Percentiles rank a stretch among this genome's conserved stretches.
Conservation (phyloP, 2,888 invertebrate species). For the Ferdinandea cuprea region DNA sequence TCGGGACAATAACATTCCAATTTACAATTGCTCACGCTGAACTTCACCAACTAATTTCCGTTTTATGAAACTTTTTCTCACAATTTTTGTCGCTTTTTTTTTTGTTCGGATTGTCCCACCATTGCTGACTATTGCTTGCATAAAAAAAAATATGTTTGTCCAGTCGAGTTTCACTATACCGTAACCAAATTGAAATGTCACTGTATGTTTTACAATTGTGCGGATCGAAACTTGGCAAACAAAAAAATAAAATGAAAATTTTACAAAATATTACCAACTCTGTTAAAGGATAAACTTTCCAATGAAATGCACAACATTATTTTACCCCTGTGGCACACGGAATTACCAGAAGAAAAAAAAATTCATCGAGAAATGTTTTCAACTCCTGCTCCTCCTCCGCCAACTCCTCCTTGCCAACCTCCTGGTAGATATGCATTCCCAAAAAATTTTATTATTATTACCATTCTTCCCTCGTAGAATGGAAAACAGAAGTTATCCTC, state of each 20-base stretch:
- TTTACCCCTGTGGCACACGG: constrained; percentile 51
- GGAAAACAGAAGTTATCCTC: constrained; percentile 72
- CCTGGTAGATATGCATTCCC: neutral
- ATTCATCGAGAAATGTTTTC: constrained; percentile 63
- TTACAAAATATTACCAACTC: constrained; percentile 43
- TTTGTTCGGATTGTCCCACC: neutral
- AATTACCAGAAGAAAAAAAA: constrained; percentile 46
- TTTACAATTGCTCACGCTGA: constrained; percentile 61
- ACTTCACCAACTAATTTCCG: constrained; percentile 65
- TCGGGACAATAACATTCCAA: constrained; percentile 62
- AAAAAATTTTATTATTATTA: constrained; percentile 71
- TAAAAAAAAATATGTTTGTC: constrained; percentile 50
- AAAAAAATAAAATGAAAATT: constrained; percentile 15
- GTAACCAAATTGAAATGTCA: constrained; percentile 73
- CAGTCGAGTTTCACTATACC: neutral
- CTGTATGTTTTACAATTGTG: constrained; percentile 61
- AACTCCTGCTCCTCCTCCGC: neutral
- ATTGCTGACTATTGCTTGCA: neutral
- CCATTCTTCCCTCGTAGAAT: constrained; percentile 63
- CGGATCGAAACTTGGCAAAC: constrained; percentile 43
- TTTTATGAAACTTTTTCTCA: constrained; percentile 31
- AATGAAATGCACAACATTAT: constrained; percentile 71
- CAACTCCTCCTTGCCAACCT: no score
- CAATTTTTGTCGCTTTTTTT: no score
- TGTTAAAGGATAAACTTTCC: constrained; percentile 72